These are phyloP conservation scores for Platyrinchus mystaceus DNA, from an alignment of 2,797 vertebrate genomes.

Conservation along the genomic window DNA sequence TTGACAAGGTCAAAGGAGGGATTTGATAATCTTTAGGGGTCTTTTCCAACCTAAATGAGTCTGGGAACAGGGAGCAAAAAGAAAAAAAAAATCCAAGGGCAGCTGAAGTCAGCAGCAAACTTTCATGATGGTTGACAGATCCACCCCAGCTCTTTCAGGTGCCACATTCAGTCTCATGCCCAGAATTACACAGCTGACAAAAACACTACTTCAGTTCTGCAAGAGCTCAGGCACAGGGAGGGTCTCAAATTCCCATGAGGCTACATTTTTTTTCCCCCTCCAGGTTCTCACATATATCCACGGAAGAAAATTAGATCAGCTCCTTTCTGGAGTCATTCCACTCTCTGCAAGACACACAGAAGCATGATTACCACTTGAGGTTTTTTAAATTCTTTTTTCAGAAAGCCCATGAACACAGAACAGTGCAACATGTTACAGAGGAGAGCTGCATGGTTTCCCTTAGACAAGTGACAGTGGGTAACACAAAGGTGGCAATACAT, in stretches of 20 bases:
- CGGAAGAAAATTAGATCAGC: not conserved
- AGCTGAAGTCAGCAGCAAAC: not conserved
- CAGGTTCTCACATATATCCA: not conserved
- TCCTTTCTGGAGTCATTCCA: not conserved
- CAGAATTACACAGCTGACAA: not conserved
- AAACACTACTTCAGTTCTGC: not conserved
- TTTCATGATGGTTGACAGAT: not conserved
- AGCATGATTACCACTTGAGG: not conserved
- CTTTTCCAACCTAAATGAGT: not conserved
- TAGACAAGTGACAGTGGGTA: not conserved
- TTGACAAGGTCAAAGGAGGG: not conserved
- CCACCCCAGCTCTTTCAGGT: not conserved
- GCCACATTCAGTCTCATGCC: not conserved
- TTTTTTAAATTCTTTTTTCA: not conserved
- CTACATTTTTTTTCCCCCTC: not conserved
- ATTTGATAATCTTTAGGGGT: not conserved
- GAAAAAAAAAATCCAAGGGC: not conserved
- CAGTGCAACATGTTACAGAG: not conserved
- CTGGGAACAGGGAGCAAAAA: not conserved
- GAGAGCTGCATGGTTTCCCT: not conserved
- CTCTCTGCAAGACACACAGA: not conserved
- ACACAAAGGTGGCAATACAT: not conserved
- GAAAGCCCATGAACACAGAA: not conserved
- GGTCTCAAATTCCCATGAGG: not conserved
- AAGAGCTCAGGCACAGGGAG: not conserved